These are phyloP conservation scores for Microcebus griseorufus DNA, from an alignment of 2,113 vertebrate species.

Conservation along the genomic window DNA sequence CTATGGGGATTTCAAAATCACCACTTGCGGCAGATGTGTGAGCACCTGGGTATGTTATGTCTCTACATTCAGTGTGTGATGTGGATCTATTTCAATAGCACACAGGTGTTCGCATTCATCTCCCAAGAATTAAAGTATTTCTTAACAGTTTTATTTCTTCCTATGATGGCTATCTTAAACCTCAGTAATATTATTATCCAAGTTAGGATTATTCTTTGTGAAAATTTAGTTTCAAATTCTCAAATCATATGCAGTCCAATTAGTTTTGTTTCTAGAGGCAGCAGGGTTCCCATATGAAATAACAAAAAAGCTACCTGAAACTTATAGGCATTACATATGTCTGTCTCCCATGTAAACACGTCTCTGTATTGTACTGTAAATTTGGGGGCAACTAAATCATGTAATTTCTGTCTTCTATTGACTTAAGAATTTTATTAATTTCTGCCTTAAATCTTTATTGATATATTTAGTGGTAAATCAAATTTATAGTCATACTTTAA, in stretches of 20 bases:
- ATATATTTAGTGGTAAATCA: not conserved
- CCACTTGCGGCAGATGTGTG: slow-evolving; percentile 97
- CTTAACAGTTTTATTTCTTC: not conserved
- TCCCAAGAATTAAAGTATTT: not conserved
- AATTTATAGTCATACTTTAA: not conserved
- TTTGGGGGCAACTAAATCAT: not conserved
- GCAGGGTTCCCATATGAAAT: not conserved
- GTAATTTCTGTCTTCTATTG: not conserved
- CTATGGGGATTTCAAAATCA: slow-evolving; percentile 99
- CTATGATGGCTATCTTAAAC: not conserved
- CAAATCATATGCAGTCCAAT: not conserved
- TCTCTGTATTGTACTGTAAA: not conserved
- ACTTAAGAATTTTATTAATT: not conserved
- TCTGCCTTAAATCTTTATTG: not conserved
- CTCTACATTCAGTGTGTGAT: not conserved
- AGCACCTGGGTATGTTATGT: slow-evolving; percentile 94
- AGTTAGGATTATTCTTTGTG: not conserved
- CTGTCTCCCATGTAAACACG: not conserved
- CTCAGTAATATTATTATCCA: not conserved
- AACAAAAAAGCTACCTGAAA: not conserved
- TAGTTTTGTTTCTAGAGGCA: slow-evolving; percentile 11
- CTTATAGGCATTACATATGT: not conserved
- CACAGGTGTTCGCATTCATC: not conserved
- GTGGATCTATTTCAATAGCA: not conserved
- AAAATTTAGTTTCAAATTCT: slow-evolving; percentile 32